phyloP scores from a whole-genome alignment of 2,113 vertebrate species.

The Proterorhinus semilunaris region DNA sequence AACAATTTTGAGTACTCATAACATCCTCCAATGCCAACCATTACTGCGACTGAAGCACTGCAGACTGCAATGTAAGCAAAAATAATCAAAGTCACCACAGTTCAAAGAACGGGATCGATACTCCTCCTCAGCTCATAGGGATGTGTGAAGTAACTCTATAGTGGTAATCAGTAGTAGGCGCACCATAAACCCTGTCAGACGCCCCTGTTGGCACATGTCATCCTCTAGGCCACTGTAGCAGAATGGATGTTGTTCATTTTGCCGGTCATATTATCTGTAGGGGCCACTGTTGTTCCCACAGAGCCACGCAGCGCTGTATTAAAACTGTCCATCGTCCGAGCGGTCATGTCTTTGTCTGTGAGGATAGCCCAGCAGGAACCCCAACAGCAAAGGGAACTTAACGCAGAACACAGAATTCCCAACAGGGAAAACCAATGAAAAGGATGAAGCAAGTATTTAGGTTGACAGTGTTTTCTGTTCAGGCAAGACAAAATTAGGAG shows the following conservation, averaged over 20 bases:
- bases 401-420: neutral
- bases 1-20: constrained; percentile 21
- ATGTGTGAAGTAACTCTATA: constrained; percentile 3
- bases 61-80: constrained; percentile 18
- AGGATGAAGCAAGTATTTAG: neutral
- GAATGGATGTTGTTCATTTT: constrained; percentile 80
- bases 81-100: constrained; percentile 36
- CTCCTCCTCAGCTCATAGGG: neutral
- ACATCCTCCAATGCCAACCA: constrained; percentile 22
- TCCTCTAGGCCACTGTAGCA: constrained; percentile 47
- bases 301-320: constrained; percentile 66
- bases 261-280: constrained; percentile 72
- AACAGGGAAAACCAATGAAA: neutral
- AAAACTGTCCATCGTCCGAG: constrained; percentile 78
- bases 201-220: constrained; percentile 62
- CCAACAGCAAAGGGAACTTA: constrained; percentile 8
- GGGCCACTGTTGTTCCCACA: constrained; percentile 58
- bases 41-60: constrained; percentile 13
- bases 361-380: constrained; percentile 20
- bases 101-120: constrained; percentile 30
- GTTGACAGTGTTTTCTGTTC: neutral
- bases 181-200: constrained; percentile 41
- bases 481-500: too few species aligned
- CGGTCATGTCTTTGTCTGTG: constrained; percentile 55
- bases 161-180: constrained; percentile 39